Conservation (phyloP, 2,888 invertebrate genomes). For the Alloscopus bannaensis region DNA sequence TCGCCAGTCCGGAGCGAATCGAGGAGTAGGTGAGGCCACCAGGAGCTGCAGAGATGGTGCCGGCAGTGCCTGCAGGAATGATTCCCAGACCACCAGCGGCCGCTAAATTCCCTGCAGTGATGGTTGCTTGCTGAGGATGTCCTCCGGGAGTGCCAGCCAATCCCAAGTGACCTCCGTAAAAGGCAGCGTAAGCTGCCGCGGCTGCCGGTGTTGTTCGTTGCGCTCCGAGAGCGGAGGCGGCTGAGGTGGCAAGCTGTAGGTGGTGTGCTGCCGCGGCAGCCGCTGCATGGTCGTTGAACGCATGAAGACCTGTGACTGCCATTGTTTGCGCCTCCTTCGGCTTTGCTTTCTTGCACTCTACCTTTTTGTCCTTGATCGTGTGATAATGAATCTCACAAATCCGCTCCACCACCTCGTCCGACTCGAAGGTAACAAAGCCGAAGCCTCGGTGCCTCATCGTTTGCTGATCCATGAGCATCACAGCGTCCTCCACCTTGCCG, state of each 20-base stretch:
- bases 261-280: slow-evolving; percentile 75
- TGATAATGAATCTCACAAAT: slow-evolving; percentile 96
- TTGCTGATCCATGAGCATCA: slow-evolving; percentile 92
- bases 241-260: slow-evolving; percentile 77
- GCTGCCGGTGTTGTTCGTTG: slow-evolving; percentile 38
- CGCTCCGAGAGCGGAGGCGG: slow-evolving; percentile 72
- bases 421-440: slow-evolving; percentile 94
- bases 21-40: slow-evolving; percentile 78
- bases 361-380: slow-evolving; percentile 93
- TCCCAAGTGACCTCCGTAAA: slow-evolving; percentile 53
- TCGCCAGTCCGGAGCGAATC: slow-evolving; percentile 36
- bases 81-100: slow-evolving; percentile 45
- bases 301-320: slow-evolving; percentile 43
- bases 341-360: slow-evolving; percentile 89
- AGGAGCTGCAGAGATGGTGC: slow-evolving; percentile 80
- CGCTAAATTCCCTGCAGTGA: slow-evolving; percentile 22
- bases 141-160: slow-evolving; percentile 17
- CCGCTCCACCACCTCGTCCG: slow-evolving; percentile 92
- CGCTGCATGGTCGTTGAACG: slow-evolving; percentile 34
- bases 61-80: slow-evolving; percentile 72
- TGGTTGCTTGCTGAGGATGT: slow-evolving; percentile 34
- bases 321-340: slow-evolving; percentile 47
- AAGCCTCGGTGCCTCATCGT: slow-evolving; percentile 93
- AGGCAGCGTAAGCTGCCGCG: slow-evolving; percentile 47
- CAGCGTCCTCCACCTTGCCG: slow-evolving; percentile 92